Percentiles rank a stretch among this genome's conserved stretches.
These are phyloP conservation scores for Tetranychus piercei DNA, from an alignment of 2,888 invertebrate species.

Conservation along the genomic window DNA sequence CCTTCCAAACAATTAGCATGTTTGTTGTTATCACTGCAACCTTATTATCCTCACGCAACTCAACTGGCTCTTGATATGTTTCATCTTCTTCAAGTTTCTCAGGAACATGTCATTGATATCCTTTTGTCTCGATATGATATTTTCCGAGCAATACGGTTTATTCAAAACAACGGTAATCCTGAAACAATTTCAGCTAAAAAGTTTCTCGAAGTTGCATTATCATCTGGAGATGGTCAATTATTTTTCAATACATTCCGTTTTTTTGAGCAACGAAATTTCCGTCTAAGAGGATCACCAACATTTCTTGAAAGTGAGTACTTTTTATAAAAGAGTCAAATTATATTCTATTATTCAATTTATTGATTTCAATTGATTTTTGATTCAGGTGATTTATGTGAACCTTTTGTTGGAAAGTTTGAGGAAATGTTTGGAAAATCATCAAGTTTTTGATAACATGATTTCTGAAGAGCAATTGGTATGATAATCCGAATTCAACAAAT, in stretches of 20 bases:
- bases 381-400: not conserved
- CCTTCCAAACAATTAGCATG: slow-evolving; percentile 74
- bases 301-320: slow-evolving; percentile 34
- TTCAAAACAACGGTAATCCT: slow-evolving; percentile 32
- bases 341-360: slow-evolving; percentile 9
- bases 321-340: slow-evolving; percentile 20
- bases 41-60: slow-evolving; percentile 58
- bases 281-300: slow-evolving; percentile 38
- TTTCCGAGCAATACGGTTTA: slow-evolving; percentile 47
- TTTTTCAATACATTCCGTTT: slow-evolving; percentile 53
- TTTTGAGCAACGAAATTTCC: slow-evolving; percentile 44
- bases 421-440: not conserved
- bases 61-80: slow-evolving; percentile 93
- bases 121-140: slow-evolving; percentile 69
- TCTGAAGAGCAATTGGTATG: not conserved
- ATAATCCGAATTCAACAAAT: too few species aligned
- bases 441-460: not conserved
- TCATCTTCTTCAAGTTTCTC: slow-evolving; percentile 40
- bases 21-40: slow-evolving; percentile 64
- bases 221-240: slow-evolving; percentile 43
- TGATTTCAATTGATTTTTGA: not conserved
- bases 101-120: slow-evolving; percentile 80
- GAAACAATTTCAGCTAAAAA: slow-evolving; percentile 53
- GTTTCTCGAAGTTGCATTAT: slow-evolving; percentile 60
- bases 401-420: not conserved